Evolutionary conservation across 2,797 vertebrate genomes (phyloP).

Genomic region (Acanthurus tractus): DNA sequence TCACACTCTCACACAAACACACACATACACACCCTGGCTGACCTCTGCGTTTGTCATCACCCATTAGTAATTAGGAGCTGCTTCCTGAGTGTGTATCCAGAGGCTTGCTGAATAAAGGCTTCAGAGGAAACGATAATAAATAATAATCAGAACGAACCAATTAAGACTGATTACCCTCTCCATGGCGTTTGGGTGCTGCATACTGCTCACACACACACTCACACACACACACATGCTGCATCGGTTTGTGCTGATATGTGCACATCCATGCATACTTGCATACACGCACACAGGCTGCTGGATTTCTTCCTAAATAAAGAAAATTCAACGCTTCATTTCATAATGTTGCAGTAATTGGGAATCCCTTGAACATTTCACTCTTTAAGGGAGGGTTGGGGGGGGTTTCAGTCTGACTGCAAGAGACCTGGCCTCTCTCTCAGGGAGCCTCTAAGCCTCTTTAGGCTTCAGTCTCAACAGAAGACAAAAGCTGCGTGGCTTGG

Average conservation of each 20-base stretch:
- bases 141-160: conserved; percentile 79
- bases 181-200: conserved; percentile 43
- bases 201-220: background rate
- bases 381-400: conserved; percentile 11
- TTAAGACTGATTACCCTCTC: conserved; percentile 77
- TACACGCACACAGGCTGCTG: conserved; percentile 13
- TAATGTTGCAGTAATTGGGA: conserved; percentile 47
- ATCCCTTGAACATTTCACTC: conserved; percentile 34
- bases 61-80: conserved; percentile 80
- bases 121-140: conserved; percentile 80
- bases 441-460: conserved; percentile 60
- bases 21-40: conserved; percentile 61
- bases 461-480: conserved; percentile 61
- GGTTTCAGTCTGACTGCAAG: conserved; percentile 36
- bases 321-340: conserved; percentile 21
- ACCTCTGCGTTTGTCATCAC: conserved; percentile 73
- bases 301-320: conserved; percentile 38
- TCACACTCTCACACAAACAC: conserved; percentile 41
- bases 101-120: conserved; percentile 72
- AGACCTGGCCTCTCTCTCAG: conserved; percentile 46
- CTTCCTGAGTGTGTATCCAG: conserved; percentile 77
- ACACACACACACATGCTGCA: conserved; percentile 1
- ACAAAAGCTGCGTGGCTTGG: conserved; percentile 66
- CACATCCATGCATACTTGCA: conserved; percentile 30
- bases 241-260: conserved; percentile 25